phyloP scores from a whole-genome alignment of 2,888 invertebrate genomes.

The Anoplius nigerrimus region DNA sequence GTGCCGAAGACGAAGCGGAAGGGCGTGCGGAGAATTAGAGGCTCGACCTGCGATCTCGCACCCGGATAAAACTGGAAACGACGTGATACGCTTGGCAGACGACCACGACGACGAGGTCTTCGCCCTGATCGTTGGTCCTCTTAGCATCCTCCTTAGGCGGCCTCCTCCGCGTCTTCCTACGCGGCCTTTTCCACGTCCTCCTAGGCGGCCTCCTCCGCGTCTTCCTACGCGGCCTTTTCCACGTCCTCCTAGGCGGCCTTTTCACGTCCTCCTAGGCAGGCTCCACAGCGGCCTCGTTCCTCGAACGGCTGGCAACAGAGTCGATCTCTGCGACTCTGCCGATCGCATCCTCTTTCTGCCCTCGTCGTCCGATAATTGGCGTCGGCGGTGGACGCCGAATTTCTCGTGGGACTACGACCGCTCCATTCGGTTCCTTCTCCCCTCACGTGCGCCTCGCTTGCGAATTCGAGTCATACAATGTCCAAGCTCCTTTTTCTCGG shows the following conservation, averaged over 20 bases:
- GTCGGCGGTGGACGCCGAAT: conserved; percentile 26
- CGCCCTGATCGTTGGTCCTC: too few relatives aligned
- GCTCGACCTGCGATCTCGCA: conserved; percentile 10
- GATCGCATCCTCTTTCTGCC: conserved; percentile 32
- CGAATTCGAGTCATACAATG: too few relatives aligned
- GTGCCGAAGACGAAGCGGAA: conserved; percentile 1
- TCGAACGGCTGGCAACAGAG: neutral
- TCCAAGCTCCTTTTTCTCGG: too few relatives aligned
- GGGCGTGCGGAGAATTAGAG: neutral
- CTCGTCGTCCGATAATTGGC: conserved; percentile 43
- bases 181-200: too few relatives aligned
- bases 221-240: too few relatives aligned
- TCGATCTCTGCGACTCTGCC: neutral
- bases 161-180: too few relatives aligned
- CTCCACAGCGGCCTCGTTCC: too few relatives aligned
- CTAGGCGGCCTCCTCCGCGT: too few relatives aligned
- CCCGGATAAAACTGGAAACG: conserved; percentile 11
- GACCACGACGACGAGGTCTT: conserved; percentile 22
- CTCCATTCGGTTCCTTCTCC: conserved; percentile 11
- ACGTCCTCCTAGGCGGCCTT: too few relatives aligned
- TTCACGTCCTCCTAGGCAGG: too few relatives aligned
- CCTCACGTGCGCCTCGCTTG: conserved; percentile 1
- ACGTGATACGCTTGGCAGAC: conserved; percentile 20
- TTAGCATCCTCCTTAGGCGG: too few relatives aligned
- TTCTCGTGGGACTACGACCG: conserved; percentile 38